These are phyloP conservation scores for Mohoua ochrocephala DNA, from an alignment of 2,113 vertebrate genomes.

Conservation along the genomic window DNA sequence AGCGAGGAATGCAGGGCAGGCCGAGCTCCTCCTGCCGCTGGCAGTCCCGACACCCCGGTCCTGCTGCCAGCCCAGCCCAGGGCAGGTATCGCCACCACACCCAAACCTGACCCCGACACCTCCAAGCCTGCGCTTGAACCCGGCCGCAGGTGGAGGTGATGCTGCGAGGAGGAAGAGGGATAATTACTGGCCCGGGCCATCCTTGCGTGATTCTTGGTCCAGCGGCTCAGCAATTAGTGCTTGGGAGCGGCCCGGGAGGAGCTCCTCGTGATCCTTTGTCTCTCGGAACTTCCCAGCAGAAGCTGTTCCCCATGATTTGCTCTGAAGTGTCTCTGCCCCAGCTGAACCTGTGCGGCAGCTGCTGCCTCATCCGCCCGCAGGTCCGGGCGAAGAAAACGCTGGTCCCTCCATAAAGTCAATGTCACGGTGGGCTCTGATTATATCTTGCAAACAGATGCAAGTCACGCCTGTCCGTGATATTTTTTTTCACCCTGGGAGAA, in stretches of 20 bases:
- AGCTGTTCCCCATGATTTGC: background rate
- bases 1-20: background rate
- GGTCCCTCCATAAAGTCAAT: rapidly evolving
- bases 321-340: background rate
- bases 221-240: background rate
- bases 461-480: rapidly evolving
- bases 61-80: background rate
- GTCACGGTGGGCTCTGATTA: rapidly evolving
- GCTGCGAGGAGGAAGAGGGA: background rate
- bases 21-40: background rate
- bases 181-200: background rate
- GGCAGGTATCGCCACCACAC: background rate
- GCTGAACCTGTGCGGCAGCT: background rate
- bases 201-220: background rate
- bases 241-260: conserved; percentile 8
- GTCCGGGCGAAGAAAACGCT: rapidly evolving
- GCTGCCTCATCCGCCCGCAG: background rate
- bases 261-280: background rate
- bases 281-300: background rate
- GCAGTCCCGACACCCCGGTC: background rate
- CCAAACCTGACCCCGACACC: background rate
- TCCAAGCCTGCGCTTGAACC: background rate
- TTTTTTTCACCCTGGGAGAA: background rate
- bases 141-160: background rate
- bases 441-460: background rate